Conservation (phyloP, 2,888 invertebrate genomes). For the Smittia sp. region DNA sequence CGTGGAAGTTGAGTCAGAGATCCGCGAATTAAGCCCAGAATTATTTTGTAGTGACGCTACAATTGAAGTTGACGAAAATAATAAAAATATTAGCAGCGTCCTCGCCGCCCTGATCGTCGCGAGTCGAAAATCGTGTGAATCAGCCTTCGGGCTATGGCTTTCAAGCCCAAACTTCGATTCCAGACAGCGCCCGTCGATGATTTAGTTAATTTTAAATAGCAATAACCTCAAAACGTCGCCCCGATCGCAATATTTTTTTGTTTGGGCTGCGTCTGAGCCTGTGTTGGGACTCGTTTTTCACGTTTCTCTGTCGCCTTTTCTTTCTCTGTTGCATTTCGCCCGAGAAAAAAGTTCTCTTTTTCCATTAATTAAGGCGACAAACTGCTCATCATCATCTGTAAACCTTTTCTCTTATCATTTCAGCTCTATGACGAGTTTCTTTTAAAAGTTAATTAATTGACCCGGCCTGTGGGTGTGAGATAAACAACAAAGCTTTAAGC, state of each 20-base stretch:
- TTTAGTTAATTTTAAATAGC: neutral
- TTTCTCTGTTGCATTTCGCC: too few species aligned
- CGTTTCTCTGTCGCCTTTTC: too few species aligned
- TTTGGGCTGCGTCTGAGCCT: neutral
- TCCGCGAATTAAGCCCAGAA: neutral
- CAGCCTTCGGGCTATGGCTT: too few species aligned
- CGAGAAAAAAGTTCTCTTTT: neutral
- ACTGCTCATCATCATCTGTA: neutral
- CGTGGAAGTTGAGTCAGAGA: neutral
- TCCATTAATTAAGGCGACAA: neutral
- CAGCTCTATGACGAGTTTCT: neutral
- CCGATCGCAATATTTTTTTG: neutral
- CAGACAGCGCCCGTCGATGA: too few species aligned
- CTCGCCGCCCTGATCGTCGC: too few species aligned
- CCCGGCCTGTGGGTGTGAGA: neutral
- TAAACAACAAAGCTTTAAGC: neutral
- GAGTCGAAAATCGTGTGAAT: too few species aligned
- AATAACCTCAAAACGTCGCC: neutral
- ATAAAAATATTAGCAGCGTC: too few species aligned
- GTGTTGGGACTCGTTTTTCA: neutral
- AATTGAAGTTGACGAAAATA: neutral
- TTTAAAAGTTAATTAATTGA: constrained; percentile 6
- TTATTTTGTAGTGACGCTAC: neutral
- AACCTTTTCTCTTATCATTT: constrained; percentile 3
- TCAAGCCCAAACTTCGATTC: too few species aligned